A percentile compares a stretch with the other conserved stretches of the same genome.
Conservation (phyloP, 2,888 invertebrate species). For the Harpagoxenus sublaevis region DNA sequence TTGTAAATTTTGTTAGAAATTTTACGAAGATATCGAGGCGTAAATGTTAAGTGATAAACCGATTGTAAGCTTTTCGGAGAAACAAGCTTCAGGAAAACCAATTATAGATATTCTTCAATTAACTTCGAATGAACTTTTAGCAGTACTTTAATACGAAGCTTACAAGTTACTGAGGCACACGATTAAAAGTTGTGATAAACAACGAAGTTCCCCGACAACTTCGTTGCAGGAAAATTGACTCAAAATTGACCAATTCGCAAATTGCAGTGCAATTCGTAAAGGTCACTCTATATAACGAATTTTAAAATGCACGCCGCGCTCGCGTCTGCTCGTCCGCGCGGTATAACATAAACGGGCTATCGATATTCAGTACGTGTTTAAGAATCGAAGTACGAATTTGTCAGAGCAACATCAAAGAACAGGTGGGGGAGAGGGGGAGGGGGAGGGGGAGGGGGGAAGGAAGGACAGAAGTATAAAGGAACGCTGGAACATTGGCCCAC, state of each 20-base stretch:
- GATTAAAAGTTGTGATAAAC: not conserved
- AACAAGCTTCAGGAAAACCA: not conserved
- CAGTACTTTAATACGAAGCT: not conserved
- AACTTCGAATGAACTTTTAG: not conserved
- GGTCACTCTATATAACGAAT: not conserved
- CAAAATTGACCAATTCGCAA: not conserved
- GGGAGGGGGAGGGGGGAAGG: not conserved
- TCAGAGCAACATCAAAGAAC: not conserved
- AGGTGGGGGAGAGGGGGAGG: not conserved
- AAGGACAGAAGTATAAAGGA: not conserved
- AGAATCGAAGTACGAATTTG: constrained; percentile 35
- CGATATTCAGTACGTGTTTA: constrained; percentile 39
- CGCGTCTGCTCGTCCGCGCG: not conserved
- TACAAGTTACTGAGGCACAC: not conserved
- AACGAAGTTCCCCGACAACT: not conserved
- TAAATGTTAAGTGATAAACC: not conserved
- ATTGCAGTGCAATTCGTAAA: not conserved
- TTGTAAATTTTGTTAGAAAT: not conserved
- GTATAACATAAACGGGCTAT: constrained; percentile 45
- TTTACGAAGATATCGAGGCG: not conserved
- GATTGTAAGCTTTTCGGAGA: not conserved
- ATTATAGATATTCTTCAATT: not conserved
- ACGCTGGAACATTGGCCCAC: not conserved
- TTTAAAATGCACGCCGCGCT: constrained; percentile 9
- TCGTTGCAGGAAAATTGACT: not conserved